Base-by-base conservation (phyloP, 2,888 invertebrate genomes). In the Abrostola tripartita region DNA sequence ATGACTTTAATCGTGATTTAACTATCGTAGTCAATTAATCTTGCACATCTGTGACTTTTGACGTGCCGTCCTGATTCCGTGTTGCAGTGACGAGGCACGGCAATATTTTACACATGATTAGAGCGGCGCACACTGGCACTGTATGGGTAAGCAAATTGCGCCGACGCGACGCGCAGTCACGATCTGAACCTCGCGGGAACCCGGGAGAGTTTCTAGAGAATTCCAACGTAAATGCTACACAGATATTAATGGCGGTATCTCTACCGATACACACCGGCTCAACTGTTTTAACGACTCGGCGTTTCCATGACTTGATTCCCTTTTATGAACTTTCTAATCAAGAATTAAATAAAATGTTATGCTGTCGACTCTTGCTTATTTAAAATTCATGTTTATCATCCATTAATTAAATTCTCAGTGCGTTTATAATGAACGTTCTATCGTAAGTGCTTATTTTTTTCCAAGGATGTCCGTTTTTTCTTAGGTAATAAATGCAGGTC, bases 51-150 rank as follows among this genome's bases (percentile, higher is more conserved):
- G 85, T 84, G 89, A 87, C 87, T 90, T 90, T 89, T 92, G 92
- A 92, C 89, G 88, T 87, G 85, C 86, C 85, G 88, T 90, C 85
- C 89, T 85, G 88, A 90, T 89, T 89, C 88, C 85, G 88, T 85
- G 89, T 87, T 85, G 85, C 87, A 84, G 90, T 93, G 92, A 92
- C 90, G 90, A 87, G 87, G 79, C 86, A 79, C 85, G 84, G 92
- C 87, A 91, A 94, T 94, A 94, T 93, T 93, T 94, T 93, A 93
- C 94, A 94, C 94, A 88, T 94, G 93, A 93, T 93, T 94, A 93
- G 93, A 93, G 89, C 88, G 84, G 88, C 83, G 87, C 81, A 81
- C 86, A 83, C 87, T 85, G 88, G 89, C 91, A 88, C 90, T 92
- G 91, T 93, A 93, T 94, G 93, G 92, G 92, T 92, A 93, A 93